These are phyloP conservation scores for Sparidentex hasta DNA, from an alignment of 2,797 vertebrate species.

Conservation along the genomic window DNA sequence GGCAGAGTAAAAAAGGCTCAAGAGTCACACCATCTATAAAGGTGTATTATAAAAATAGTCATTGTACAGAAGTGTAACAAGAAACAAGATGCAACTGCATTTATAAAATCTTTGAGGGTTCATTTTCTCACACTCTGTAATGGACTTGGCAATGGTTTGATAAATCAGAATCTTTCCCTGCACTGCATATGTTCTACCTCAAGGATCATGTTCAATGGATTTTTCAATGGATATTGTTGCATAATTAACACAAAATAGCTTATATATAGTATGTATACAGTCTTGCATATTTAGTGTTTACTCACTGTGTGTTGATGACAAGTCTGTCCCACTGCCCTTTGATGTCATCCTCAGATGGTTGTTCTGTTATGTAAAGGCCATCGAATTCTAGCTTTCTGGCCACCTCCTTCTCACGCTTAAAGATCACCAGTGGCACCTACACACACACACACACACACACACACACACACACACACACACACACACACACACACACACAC, in stretches of 20 bases:
- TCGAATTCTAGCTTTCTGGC: constrained; percentile 95
- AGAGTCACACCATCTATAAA: background rate
- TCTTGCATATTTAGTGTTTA: constrained; percentile 26
- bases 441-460: background rate
- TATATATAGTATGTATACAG: background rate
- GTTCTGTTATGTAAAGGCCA: constrained; percentile 94
- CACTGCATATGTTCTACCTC: no score
- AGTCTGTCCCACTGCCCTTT: constrained; percentile 96
- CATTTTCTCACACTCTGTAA: background rate
- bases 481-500: background rate
- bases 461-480: background rate
- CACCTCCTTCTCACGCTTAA: constrained; percentile 95
- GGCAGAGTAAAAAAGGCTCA: constrained; percentile 35
- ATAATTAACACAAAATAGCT: no score
- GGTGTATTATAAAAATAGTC: background rate
- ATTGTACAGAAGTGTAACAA: background rate
- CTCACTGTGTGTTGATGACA: constrained; percentile 96
- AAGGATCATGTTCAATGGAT: no score
- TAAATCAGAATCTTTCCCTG: no score
- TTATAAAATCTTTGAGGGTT: background rate
- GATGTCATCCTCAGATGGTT: constrained; percentile 95
- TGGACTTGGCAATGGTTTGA: no score
- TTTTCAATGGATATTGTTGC: no score
- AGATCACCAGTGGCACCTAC: constrained; percentile 94
- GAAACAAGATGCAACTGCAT: background rate